Percentiles rank a stretch among this genome's conserved stretches.
phyloP scores from a whole-genome alignment of 2,113 vertebrate genomes.

The Eclectus roratus region DNA sequence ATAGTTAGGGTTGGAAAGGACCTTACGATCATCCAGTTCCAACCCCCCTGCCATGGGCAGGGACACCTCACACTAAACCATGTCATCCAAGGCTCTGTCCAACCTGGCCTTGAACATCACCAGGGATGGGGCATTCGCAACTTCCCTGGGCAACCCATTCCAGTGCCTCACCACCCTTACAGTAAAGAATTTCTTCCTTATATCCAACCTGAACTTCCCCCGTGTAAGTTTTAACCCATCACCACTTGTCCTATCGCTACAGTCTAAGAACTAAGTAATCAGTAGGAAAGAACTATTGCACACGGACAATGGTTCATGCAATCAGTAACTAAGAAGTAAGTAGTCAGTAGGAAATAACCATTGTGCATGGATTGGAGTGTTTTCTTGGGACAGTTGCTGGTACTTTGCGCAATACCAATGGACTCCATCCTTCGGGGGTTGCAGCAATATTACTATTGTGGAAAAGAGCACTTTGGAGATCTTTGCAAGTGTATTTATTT shows the following conservation, averaged over 20 bases:
- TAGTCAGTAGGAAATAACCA: background rate
- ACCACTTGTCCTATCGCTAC: background rate
- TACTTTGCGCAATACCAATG: background rate
- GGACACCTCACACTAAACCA: background rate
- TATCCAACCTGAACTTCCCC: background rate
- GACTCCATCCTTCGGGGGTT: background rate
- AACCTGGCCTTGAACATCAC: background rate
- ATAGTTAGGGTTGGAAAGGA: background rate
- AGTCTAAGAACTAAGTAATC: background rate
- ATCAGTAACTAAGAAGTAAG: background rate
- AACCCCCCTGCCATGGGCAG: background rate
- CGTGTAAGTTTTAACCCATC: background rate
- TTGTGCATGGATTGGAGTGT: rapidly evolving
- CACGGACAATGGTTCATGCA: background rate
- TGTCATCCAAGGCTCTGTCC: rapidly evolving
- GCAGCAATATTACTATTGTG: background rate
- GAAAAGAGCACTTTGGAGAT: background rate
- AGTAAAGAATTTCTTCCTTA: background rate
- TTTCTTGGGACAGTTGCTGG: background rate
- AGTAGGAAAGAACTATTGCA: background rate
- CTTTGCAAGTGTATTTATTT: background rate
- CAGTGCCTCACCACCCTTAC: background rate
- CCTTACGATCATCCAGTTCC: background rate
- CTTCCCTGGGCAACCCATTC: background rate
- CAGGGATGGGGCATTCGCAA: background rate